Evolutionary conservation across 2,888 invertebrate genomes (phyloP), one percentile per base, ranked within the genome.

Genomic region (Tetrapedia diversipes): DNA sequence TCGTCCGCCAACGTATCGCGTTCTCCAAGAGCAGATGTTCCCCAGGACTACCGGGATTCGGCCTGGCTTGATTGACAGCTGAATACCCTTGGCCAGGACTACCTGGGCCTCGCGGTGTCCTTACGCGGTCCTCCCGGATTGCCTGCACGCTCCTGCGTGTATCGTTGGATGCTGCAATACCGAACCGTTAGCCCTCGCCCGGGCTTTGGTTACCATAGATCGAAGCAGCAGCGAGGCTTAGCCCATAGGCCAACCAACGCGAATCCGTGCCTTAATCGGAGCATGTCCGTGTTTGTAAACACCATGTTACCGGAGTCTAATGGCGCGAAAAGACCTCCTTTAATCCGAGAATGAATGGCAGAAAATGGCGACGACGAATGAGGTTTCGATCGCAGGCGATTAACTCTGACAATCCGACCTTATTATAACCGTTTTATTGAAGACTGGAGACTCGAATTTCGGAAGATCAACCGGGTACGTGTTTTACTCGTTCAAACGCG

Each of bases 41-140:
- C 72, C 60, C 66, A 56, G 77, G 54, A 79, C 79, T 77, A 70
- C 78, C 77, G 79, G 74, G 83, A 80, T 77, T 81, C 70, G 24
- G 67, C 45, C 34, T 37, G 32, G 41, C n/a, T 47, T 91, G 91
- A 91, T 83, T 91, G 91, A 91, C 91, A 90, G 90, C 86, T 91
- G 89, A 91, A 91, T 90, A 86, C 85, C 77, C 70, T 66, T 53
- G 78, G 45, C 53, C 75, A 74, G 76, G 77, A 81, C 79, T 80
- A 82, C 75, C 77, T 80, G 65, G 76, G 53, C 34, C 63, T 69
- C 70, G 71, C 68, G 74, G 72, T 83, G 70, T 83, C 78, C 81
- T 65, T 71, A 69, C 80, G 66, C 45, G 68, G 65, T 83, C 63
- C 66, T 79, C 74, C 81, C 81, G 77, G 69, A 57, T 80, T 79